Percentiles rank a stretch among this genome's conserved stretches.
phyloP scores from a whole-genome alignment of 30 jellyfish, hydroid and myxozoan species.

The Sanderia malayensis region DNA sequence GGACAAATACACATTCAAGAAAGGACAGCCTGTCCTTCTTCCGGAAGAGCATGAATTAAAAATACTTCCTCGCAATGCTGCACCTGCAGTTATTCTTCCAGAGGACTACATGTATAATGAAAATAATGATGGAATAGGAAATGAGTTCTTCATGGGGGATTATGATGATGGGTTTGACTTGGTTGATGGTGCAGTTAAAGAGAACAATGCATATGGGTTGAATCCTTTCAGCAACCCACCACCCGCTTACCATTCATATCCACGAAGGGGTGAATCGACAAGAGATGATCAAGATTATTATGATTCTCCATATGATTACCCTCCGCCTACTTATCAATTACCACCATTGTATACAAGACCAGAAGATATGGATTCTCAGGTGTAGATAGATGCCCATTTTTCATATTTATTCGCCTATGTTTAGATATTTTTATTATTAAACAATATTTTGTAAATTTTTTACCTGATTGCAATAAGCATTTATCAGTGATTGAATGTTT shows the following conservation, averaged over 20 bases:
- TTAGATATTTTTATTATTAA: too few relatives aligned
- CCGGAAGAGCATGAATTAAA: slow-evolving; percentile 63
- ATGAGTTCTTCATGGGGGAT: background rate
- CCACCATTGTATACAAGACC: slow-evolving; percentile 43
- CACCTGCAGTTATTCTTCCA: slow-evolving; percentile 38
- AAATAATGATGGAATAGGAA: background rate
- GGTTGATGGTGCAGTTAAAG: slow-evolving; percentile 17
- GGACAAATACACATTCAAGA: slow-evolving; percentile 42
- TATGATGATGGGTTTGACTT: slow-evolving; percentile 10
- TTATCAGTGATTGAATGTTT: too few relatives aligned
- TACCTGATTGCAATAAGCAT: too few relatives aligned
- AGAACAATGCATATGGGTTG: slow-evolving; percentile 33
- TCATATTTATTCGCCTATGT: too few relatives aligned
- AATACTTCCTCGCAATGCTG: background rate
- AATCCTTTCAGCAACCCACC: slow-evolving; percentile 33
- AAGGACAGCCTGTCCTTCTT: slow-evolving; percentile 62
- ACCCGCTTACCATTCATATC: slow-evolving; percentile 35
- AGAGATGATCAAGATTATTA: slow-evolving; percentile 19
- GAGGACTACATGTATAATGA: slow-evolving; percentile 22
- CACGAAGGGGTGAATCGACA: slow-evolving; percentile 9
- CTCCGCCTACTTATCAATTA: slow-evolving; percentile 55
- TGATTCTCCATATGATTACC: slow-evolving; percentile 44
- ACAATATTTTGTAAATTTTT: too few relatives aligned
- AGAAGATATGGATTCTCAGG: slow-evolving; percentile 54
- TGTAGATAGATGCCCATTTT: slow-evolving; percentile 6